Evolutionary conservation across 2,113 vertebrate species (phyloP).

Genomic region (Siphamia tubifer): DNA sequence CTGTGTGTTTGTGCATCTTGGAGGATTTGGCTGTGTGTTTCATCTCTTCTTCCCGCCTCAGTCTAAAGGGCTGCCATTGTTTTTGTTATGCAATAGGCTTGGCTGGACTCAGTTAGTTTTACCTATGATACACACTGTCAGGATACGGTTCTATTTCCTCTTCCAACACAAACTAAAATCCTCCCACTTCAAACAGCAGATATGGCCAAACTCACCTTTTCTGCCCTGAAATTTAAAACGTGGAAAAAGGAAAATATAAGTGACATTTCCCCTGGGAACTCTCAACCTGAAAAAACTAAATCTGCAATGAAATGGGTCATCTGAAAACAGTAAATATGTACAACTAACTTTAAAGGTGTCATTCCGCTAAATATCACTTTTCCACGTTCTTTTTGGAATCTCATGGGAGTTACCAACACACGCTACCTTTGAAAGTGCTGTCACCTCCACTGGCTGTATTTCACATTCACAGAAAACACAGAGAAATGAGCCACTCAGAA

Average conservation of each 20-base stretch:
- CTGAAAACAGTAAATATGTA: too few relatives aligned
- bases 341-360: too few relatives aligned
- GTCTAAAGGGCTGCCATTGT: conserved; percentile 23
- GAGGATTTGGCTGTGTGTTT: conserved; percentile 26
- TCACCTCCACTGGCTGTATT: too few relatives aligned
- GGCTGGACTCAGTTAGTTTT: not conserved
- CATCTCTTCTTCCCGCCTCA: conserved; percentile 9
- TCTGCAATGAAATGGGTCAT: too few relatives aligned
- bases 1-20: not conserved
- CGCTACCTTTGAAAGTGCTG: too few relatives aligned
- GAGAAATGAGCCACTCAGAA: too few relatives aligned
- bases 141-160: not conserved
- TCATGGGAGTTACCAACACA: too few relatives aligned
- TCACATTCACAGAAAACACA: too few relatives aligned
- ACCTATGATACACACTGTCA: conserved; percentile 10
- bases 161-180: conserved; percentile 3
- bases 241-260: not conserved
- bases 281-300: not conserved
- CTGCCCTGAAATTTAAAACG: not conserved
- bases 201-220: not conserved
- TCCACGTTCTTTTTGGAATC: too few relatives aligned
- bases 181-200: not conserved
- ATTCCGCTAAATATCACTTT: too few relatives aligned
- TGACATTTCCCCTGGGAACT: not conserved
- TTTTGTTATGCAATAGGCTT: conserved; percentile 15